These are phyloP conservation scores for Agriopis leucophaearia DNA, from an alignment of 2,888 invertebrate species.

Conservation along the genomic window DNA sequence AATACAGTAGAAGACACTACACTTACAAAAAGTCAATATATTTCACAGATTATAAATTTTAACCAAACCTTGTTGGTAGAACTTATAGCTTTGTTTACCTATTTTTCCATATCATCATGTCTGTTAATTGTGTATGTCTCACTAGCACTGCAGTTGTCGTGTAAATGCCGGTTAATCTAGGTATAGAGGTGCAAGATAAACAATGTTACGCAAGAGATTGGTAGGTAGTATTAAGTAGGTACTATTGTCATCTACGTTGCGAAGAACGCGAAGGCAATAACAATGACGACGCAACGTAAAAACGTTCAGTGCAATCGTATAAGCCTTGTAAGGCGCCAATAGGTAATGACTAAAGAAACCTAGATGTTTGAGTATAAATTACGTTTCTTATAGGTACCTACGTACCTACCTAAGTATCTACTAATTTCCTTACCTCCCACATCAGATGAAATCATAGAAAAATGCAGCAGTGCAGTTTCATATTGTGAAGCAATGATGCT, in stretches of 20 bases:
- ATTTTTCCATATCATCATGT: constrained; percentile 4
- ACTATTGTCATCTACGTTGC: neutral
- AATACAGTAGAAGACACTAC: too few relatives aligned
- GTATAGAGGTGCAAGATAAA: constrained; percentile 48
- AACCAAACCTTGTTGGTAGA: neutral
- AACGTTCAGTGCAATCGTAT: neutral
- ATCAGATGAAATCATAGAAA: constrained; percentile 31
- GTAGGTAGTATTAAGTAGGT: constrained; percentile 2
- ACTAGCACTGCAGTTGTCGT: constrained; percentile 52
- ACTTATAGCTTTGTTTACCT: constrained; percentile 11
- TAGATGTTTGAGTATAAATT: neutral
- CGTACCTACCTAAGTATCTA: neutral
- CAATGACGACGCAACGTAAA: constrained; percentile 3
- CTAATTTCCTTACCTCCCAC: constrained; percentile 10
- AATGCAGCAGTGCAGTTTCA: constrained; percentile 28
- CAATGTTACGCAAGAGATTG: constrained; percentile 48
- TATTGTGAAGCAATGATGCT: constrained; percentile 6
- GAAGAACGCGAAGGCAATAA: neutral
- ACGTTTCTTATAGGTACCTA: too few relatives aligned
- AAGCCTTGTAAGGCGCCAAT: neutral
- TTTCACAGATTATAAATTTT: constrained; percentile 3
- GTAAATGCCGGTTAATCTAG: constrained; percentile 52
- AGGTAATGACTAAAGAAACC: constrained; percentile 1
- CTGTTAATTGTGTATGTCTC: constrained; percentile 27
- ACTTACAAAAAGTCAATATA: neutral